A percentile compares a stretch with the other conserved stretches of the same genome.
phyloP scores from a whole-genome alignment of 2,888 invertebrate species.

The Trachelus tabidus region DNA sequence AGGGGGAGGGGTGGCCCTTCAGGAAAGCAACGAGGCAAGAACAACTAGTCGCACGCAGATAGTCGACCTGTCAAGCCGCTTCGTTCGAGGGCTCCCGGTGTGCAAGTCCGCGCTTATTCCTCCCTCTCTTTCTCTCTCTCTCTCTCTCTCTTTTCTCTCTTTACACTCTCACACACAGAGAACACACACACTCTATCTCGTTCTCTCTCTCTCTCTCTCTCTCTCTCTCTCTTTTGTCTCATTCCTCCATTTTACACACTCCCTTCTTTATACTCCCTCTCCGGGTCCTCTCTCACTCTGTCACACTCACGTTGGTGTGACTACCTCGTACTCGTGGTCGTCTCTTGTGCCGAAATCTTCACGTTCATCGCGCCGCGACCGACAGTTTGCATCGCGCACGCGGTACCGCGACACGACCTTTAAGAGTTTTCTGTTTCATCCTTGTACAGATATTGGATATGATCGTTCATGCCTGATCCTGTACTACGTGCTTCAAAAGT shows the following conservation, averaged over 20 bases:
- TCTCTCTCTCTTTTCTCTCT: background rate
- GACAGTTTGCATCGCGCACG: background rate
- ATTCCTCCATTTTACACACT: background rate
- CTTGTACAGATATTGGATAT: background rate
- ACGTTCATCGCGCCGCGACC: background rate
- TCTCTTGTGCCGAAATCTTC: background rate
- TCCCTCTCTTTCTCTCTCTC: constrained; percentile 12
- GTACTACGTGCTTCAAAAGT: background rate
- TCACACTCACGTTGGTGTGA: constrained; percentile 11
- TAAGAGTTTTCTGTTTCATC: background rate
- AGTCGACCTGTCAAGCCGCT: constrained; percentile 55
- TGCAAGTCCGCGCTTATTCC: constrained; percentile 21
- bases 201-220: too few relatives aligned
- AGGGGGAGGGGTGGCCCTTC: constrained; percentile 50
- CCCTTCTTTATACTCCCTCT: constrained; percentile 3
- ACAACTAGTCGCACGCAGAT: constrained; percentile 61
- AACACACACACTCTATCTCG: background rate
- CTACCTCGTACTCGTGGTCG: background rate
- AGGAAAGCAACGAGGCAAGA: constrained; percentile 60
- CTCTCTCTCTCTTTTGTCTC: background rate
- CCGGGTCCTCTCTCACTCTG: constrained; percentile 18
- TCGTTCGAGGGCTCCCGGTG: background rate
- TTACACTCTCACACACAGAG: background rate
- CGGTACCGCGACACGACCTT: background rate
- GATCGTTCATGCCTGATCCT: background rate